Percentiles rank a stretch among this genome's conserved stretches.
These are phyloP conservation scores for Macropodus opercularis DNA, from an alignment of 2,797 vertebrate genomes.

Conservation along the genomic window DNA sequence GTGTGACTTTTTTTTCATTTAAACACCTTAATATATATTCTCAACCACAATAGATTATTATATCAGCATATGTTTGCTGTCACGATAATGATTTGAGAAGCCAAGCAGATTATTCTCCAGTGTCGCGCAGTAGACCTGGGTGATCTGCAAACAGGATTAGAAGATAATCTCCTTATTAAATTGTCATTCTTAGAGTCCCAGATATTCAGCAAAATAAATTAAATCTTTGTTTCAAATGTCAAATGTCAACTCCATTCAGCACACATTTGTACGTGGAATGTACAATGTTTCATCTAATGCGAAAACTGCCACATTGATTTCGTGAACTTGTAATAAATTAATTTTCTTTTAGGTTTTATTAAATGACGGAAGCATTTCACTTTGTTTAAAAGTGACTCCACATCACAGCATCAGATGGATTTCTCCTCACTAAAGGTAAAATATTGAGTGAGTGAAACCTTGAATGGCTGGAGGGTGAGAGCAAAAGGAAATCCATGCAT, in stretches of 20 bases:
- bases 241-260: constrained; percentile 6
- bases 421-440: constrained; percentile 53
- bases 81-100: constrained; percentile 31
- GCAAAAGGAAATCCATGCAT: constrained; percentile 74
- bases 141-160: constrained; percentile 62
- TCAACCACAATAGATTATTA: constrained; percentile 30
- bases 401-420: constrained; percentile 65
- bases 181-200: constrained; percentile 45
- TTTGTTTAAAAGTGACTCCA: constrained; percentile 41
- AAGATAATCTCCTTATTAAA: constrained; percentile 57
- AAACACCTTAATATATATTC: not conserved
- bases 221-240: constrained; percentile 31
- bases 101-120: constrained; percentile 41
- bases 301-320: constrained; percentile 3
- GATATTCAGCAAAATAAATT: constrained; percentile 9
- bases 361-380: constrained; percentile 39
- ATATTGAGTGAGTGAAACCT: constrained; percentile 52
- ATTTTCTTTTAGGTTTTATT: not conserved
- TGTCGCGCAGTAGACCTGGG: constrained; percentile 32
- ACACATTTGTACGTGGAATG: not conserved
- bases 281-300: not conserved
- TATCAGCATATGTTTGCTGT: constrained; percentile 11
- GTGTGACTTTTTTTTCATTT: not conserved
- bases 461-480: constrained; percentile 55
- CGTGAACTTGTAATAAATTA: not conserved